Evolutionary conservation across 2,113 vertebrate genomes (phyloP), one percentile per base, ranked within the genome.

Genomic region (Heterotilapia buettikoferi): DNA sequence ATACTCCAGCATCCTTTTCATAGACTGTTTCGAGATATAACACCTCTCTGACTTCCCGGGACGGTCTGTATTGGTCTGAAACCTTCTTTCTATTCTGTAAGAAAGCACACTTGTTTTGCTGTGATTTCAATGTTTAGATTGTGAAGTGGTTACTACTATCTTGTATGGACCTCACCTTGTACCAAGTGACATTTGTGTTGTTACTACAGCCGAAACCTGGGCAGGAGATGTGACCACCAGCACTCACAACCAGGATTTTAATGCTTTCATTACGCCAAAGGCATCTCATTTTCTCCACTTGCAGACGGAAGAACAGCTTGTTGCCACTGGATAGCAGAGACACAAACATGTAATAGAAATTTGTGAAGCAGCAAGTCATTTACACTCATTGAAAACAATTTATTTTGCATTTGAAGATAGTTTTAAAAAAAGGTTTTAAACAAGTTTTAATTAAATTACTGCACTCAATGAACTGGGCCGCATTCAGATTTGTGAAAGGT

Each of bases 101-200:
- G n/a, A 78, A 88, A 59, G 1, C 36, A 82, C 13, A 71, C 4
- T 2, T 52, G 9, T 61, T 24, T 79, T 29, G 2, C 10, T 57
- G 2, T 16, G 9, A 47, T 63, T 57, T 11, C 13, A n/a, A 38
- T 12, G 12, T 73, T 45, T 73, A 18, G 4, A 40, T 16, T 14
- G 6, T 73, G 7, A 87, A 26, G 61, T n/a, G 6, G 6, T 61
- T 8, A 16, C 13, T 31, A 3, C 8, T 50, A 14, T 26, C 18
- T 26, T 80, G 18, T 21, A 24, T 40, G 9, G 50, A 3, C 9
- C n/a, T 88, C 91, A 99, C 98, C 97, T 96, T 96, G 93, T 97
- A 98, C 98, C 98, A 99, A 85, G 88, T 96, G 26, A 97, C 79
- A 6, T 90, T 5, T 83, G 86, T 36, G 43, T 88, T 94, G 61